phyloP scores from a whole-genome alignment of 2,113 vertebrate genomes.

The Hiodon alosoides region DNA sequence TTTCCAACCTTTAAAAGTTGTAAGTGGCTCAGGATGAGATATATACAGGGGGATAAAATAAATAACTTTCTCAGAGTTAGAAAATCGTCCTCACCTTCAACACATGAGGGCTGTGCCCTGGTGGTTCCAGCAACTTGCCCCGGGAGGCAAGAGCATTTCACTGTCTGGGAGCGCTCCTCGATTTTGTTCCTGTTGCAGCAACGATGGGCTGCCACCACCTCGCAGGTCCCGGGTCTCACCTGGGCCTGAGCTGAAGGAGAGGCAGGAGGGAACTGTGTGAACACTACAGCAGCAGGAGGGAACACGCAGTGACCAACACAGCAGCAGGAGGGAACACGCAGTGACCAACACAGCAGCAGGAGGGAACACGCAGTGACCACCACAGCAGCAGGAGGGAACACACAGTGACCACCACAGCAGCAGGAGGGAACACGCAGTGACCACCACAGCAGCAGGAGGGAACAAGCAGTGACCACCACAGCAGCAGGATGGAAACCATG shows the following conservation, averaged over 20 bases:
- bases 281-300: not conserved
- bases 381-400: no score
- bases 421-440: no score
- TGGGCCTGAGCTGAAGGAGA: constrained; percentile 72
- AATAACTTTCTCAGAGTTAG: not conserved
- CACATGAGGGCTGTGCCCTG: constrained; percentile 82
- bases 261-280: not conserved
- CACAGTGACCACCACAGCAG: no score
- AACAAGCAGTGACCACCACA: no score
- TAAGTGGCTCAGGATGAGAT: not conserved
- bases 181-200: constrained; percentile 98
- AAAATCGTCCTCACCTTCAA: constrained; percentile 77
- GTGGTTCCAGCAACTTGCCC: constrained; percentile 94
- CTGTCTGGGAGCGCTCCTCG: constrained; percentile 88
- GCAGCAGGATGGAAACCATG: no score
- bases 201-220: constrained; percentile 86
- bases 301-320: not conserved
- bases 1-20: not conserved
- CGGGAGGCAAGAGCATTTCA: constrained; percentile 93
- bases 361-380: no score
- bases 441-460: no score
- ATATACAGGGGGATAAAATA: not conserved
- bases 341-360: not conserved
- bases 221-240: constrained; percentile 89
- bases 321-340: not conserved